These are phyloP conservation scores for Pelusios castaneus DNA, from an alignment of 2,113 vertebrate species.

Conservation along the genomic window DNA sequence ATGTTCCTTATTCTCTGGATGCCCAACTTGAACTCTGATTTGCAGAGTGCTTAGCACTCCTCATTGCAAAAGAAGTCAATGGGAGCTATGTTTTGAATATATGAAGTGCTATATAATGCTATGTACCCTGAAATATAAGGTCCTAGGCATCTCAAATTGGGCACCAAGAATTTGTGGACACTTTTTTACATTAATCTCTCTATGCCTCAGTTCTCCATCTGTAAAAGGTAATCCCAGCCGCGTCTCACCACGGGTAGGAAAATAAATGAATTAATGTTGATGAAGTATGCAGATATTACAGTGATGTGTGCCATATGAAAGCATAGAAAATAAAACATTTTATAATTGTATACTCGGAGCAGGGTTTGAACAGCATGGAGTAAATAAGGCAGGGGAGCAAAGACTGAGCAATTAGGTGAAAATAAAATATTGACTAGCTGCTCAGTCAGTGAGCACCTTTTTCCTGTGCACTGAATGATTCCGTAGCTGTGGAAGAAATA, in stretches of 20 bases:
- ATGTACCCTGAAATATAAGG: no score
- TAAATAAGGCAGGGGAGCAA: slow-evolving; percentile 19
- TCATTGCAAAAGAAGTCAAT: neutral
- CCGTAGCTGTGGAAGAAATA: slow-evolving; percentile 27
- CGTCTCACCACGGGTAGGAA: neutral
- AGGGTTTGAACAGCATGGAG: slow-evolving; percentile 44
- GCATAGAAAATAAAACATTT: neutral
- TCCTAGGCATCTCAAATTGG: neutral
- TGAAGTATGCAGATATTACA: slow-evolving; percentile 26
- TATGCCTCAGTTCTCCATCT: slow-evolving; percentile 6
- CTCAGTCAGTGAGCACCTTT: slow-evolving; percentile 3
- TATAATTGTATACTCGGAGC: slow-evolving; percentile 56
- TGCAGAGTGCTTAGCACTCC: neutral
- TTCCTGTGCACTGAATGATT: neutral
- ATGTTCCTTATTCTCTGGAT: neutral
- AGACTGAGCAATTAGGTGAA: slow-evolving; percentile 37
- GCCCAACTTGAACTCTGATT: neutral
- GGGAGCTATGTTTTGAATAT: neutral
- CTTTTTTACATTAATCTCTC: neutral
- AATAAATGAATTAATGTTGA: neutral
- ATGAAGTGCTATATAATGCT: neutral
- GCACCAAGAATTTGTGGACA: neutral
- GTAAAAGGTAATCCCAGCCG: neutral
- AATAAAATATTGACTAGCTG: slow-evolving; percentile 41
- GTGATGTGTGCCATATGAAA: slow-evolving; percentile 40